A percentile compares a stretch with the other conserved stretches of the same genome.
Evolutionary conservation across 2,888 invertebrate genomes (phyloP).

Genomic region (Volucella bombylans): DNA sequence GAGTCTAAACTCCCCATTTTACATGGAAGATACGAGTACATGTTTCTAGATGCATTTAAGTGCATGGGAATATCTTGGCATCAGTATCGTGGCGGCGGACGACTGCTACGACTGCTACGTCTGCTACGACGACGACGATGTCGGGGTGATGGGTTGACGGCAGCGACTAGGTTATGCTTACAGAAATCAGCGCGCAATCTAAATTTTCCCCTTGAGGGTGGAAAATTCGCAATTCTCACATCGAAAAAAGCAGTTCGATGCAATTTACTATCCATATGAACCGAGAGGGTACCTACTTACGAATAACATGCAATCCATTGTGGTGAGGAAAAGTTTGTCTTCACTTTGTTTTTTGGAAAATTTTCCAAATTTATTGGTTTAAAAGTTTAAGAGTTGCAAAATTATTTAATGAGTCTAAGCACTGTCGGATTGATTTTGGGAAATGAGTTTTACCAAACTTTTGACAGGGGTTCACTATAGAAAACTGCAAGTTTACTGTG

Average conservation of each 20-base stretch:
- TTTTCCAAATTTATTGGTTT: slow-evolving; percentile 31
- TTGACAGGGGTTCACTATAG: no score
- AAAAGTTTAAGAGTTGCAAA: slow-evolving; percentile 31
- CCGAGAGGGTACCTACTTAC: not conserved
- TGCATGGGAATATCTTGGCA: slow-evolving; percentile 51
- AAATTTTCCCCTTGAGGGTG: slow-evolving; percentile 62
- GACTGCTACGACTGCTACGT: no score
- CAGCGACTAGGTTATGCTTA: slow-evolving; percentile 30
- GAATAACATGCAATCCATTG: slow-evolving; percentile 32
- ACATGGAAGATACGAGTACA: not conserved
- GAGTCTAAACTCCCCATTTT: not conserved
- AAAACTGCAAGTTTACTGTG: no score
- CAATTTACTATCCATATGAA: slow-evolving; percentile 35
- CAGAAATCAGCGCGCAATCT: slow-evolving; percentile 44
- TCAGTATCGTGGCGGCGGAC: slow-evolving; percentile 9
- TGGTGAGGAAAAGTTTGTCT: slow-evolving; percentile 16
- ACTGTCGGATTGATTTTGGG: not conserved
- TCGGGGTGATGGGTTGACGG: not conserved
- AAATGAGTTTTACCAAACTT: no score
- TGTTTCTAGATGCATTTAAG: slow-evolving; percentile 1
- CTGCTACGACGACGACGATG: not conserved
- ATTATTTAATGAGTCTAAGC: slow-evolving; percentile 11
- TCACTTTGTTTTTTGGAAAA: slow-evolving; percentile 1
- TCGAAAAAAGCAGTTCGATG: slow-evolving; percentile 52
- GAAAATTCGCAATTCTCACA: slow-evolving; percentile 63